phyloP scores from a whole-genome alignment of 2,113 vertebrate species.

The Phodopus roborovskii region DNA sequence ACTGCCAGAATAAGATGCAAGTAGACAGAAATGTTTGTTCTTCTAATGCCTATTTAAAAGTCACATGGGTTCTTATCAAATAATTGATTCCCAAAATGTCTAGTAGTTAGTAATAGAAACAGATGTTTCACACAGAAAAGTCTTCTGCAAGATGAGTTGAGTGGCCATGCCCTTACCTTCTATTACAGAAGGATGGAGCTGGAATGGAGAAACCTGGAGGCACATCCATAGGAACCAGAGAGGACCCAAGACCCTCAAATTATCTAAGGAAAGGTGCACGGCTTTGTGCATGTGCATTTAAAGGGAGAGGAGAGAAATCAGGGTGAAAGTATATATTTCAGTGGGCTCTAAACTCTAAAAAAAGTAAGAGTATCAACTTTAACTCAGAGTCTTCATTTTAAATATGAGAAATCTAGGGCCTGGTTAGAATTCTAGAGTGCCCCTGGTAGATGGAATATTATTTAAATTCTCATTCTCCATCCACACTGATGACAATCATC shows the following conservation, averaged over 20 bases:
- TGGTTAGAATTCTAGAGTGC: background rate
- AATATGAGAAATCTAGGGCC: background rate
- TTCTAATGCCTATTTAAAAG: conserved; percentile 29
- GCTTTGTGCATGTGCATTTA: background rate
- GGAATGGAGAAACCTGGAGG: background rate
- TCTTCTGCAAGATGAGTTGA: background rate
- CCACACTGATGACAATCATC: background rate
- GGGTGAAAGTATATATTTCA: background rate
- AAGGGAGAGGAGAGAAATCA: background rate
- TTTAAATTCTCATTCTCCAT: background rate
- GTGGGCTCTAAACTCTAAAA: background rate
- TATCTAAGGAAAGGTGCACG: background rate
- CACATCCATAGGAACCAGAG: background rate
- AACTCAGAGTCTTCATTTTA: background rate
- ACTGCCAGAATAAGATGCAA: conserved; percentile 22
- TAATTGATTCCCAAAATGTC: background rate
- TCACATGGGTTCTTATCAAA: background rate
- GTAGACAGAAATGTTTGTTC: conserved; percentile 20
- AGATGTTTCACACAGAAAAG: background rate
- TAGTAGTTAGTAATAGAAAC: background rate
- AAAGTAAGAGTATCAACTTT: background rate
- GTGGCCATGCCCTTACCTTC: no score
- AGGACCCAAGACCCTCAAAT: background rate
- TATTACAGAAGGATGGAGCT: background rate
- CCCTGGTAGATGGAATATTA: background rate